A percentile compares a stretch with the other conserved stretches of the same genome.
phyloP scores from a whole-genome alignment of 1,140 invertebrate species.

The Gonioctena quinquepunctata region DNA sequence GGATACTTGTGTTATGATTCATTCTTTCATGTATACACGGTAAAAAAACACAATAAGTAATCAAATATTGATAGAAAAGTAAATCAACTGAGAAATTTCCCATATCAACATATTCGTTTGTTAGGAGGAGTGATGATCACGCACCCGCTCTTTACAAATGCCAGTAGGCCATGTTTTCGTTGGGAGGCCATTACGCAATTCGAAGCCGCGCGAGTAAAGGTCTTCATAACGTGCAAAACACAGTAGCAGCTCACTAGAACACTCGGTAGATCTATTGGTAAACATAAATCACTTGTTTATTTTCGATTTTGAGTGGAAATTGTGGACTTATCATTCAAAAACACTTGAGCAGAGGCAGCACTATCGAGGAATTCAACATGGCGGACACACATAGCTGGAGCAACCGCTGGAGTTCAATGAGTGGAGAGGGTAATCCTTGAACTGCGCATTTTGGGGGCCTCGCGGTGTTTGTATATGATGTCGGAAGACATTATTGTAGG shows the following conservation, averaged over 20 bases:
- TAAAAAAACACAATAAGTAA: too few relatives aligned
- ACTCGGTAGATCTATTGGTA: not conserved
- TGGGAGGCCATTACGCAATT: slow-evolving; percentile 18
- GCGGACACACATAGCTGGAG: slow-evolving; percentile 35
- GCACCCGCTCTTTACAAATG: not conserved
- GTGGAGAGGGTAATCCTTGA: slow-evolving; percentile 16
- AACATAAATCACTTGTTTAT: not conserved
- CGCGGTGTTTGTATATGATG: not conserved
- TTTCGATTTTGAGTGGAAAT: not conserved
- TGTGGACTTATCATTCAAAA: not conserved
- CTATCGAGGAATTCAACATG: slow-evolving; percentile 48
- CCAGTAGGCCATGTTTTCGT: slow-evolving; percentile 15
- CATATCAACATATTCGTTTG: not conserved
- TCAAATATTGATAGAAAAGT: too few relatives aligned
- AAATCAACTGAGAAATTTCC: too few relatives aligned
- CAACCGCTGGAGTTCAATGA: slow-evolving; percentile 26
- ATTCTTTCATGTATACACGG: too few relatives aligned
- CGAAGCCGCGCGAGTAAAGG: not conserved
- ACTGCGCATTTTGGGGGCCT: slow-evolving; percentile 24
- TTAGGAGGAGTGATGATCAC: not conserved
- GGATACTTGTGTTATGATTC: too few relatives aligned
- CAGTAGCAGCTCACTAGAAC: slow-evolving; percentile 6
- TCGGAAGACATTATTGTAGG: not conserved
- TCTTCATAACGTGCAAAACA: not conserved
- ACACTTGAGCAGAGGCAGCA: slow-evolving; percentile 32